phyloP scores from a whole-genome alignment of 2,888 invertebrate genomes.

The Hypolimnas misippus region DNA sequence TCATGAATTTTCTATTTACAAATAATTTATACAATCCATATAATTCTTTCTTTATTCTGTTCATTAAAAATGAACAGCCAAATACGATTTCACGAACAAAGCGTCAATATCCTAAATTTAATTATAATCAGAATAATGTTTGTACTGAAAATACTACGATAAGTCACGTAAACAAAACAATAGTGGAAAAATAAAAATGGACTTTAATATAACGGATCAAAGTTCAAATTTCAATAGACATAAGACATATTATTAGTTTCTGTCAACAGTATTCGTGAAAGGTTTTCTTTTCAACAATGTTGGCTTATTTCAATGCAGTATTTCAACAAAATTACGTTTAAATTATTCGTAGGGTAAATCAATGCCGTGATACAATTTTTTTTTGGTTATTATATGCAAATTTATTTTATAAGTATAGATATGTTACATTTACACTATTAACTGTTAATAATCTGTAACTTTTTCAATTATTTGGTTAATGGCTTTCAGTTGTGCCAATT shows the following conservation, averaged over 20 bases:
- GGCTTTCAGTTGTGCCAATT: no score
- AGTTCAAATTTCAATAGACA: neutral
- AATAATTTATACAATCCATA: no score
- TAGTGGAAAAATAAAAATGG: neutral
- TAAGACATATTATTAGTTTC: neutral
- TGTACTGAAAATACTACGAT: neutral
- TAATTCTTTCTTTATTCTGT: no score
- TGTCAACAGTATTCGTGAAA: neutral
- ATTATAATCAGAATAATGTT: neutral
- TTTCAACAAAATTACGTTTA: no score
- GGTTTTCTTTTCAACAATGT: neutral
- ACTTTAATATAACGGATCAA: neutral
- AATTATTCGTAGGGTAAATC: no score
- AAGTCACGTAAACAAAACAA: conserved; percentile 1
- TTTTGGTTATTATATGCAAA: no score
- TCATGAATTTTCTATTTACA: no score
- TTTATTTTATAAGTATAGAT: no score
- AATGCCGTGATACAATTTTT: no score
- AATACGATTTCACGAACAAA: neutral
- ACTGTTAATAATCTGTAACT: no score
- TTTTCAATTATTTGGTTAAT: no score
- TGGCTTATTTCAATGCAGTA: neutral
- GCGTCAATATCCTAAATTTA: conserved; percentile 1
- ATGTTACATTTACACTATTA: no score
- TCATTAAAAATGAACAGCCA: neutral